Conservation (phyloP, 2,797 vertebrate species). For the Menidia menidia region DNA sequence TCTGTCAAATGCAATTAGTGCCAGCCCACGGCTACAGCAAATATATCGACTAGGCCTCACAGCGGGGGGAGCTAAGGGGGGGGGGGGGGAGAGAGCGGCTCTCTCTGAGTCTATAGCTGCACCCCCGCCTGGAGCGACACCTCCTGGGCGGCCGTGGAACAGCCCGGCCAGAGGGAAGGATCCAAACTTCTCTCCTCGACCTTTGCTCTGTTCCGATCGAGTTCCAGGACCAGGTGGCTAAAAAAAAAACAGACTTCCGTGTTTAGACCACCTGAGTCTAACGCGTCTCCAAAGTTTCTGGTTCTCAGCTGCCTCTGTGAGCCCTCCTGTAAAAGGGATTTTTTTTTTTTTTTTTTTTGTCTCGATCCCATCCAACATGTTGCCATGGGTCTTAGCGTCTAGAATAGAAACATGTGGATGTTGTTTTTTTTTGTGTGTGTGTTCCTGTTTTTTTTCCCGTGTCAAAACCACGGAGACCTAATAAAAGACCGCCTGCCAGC, state of each 20-base stretch:
- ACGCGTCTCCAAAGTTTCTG: conserved; percentile 44
- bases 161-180: conserved; percentile 3
- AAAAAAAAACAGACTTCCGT: no score
- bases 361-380: conserved; percentile 47
- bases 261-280: conserved; percentile 56
- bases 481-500: conserved; percentile 73
- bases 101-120: conserved; percentile 50
- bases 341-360: conserved; percentile 30
- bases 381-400: conserved; percentile 54
- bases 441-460: conserved; percentile 53
- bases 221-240: no score
- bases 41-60: conserved; percentile 75
- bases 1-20: conserved; percentile 78
- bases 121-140: conserved; percentile 62
- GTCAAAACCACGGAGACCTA: conserved; percentile 66
- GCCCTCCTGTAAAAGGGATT: conserved; percentile 55
- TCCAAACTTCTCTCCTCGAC: no score
- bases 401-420: conserved; percentile 51
- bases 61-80: conserved; percentile 45
- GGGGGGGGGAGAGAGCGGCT: conserved; percentile 26
- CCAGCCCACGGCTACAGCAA: conserved; percentile 74
- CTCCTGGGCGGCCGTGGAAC: conserved; percentile 61
- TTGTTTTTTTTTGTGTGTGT: conserved; percentile 11
- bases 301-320: conserved; percentile 61
- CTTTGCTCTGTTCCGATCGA: no score